Evolutionary conservation across 1,140 invertebrate genomes (phyloP), one percentile per base, ranked within the genome.

Genomic region (Xylocopa sonorina): DNA sequence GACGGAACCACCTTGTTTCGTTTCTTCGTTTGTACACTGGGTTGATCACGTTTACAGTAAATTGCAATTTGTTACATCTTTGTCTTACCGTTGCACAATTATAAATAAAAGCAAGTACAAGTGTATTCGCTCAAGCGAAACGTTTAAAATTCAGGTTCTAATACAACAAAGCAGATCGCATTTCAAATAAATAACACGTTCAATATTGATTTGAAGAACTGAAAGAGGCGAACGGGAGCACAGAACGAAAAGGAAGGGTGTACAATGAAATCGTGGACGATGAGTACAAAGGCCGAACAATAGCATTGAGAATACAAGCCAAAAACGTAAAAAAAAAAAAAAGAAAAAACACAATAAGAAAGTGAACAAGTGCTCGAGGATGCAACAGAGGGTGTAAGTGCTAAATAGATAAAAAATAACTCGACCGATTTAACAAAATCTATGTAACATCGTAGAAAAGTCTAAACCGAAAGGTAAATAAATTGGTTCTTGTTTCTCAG

Each of bases 251-350:
- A n/a, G 34, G 43, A 21, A 27, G 32, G 66, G 43, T 63, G 16
- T 29, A 48, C 21, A 29, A 38, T 34, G 34, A 80, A 58, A 71
- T 38, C 21, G 58, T 18, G 63, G 63, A 34, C n/a, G 57, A 58
- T 51, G 75, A 80, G 51, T 48, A 57, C 58, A 48, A 29, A 38
- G 50, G 64, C 24, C 60, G 32, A 55, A 80, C 58, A 66, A 58
- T 32, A 50, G 21, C 50, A 81, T 73, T 63, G 34, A 55, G 41
- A 67, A 80, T 83, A 29, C 24, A 81, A 68, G 21, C 63, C 81
- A 80, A 76, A 73, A 55, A 81, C 57, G 4, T 51, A 83, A 80
- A 73, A 68, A 29, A 69, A 78, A 48, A 62, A 73, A 62, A 73
- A 24, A n/a, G 32, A 75, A 27, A 43, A 71, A 21, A 41, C 41